These are phyloP conservation scores for Alligator sinensis DNA, from an alignment of 2,113 vertebrate genomes.

Conservation along the genomic window DNA sequence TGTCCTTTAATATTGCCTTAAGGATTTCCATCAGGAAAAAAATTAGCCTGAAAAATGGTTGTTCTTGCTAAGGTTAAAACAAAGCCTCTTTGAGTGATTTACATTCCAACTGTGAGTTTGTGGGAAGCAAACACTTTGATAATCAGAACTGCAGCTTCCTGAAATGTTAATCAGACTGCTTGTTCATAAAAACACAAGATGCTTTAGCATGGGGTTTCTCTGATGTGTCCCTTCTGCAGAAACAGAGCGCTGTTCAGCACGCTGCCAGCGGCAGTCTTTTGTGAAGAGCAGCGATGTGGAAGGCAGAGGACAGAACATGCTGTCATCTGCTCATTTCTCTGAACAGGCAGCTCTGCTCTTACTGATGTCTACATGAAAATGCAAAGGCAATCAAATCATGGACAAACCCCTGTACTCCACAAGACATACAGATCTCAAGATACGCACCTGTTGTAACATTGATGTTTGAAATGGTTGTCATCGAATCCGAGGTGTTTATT, in stretches of 20 bases:
- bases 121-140: conserved; percentile 59
- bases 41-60: neutral
- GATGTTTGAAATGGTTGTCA: conserved; percentile 56
- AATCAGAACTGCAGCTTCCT: neutral
- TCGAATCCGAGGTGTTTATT: conserved; percentile 34
- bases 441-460: conserved; percentile 77
- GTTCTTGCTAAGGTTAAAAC: neutral
- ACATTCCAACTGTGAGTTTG: neutral
- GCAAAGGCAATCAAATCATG: neutral
- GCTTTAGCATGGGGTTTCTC: conserved; percentile 19
- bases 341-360: neutral
- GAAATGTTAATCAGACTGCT: conserved; percentile 38
- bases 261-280: neutral
- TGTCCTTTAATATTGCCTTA: neutral
- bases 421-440: neutral
- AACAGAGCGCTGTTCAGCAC: neutral
- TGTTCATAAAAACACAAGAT: neutral
- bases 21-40: neutral
- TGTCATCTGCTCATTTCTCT: neutral
- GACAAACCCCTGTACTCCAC: neutral
- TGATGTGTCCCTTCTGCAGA: conserved; percentile 9
- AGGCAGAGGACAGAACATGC: neutral
- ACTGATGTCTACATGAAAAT: accelerated
- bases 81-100: neutral
- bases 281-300: neutral